Conservation (phyloP, 2,888 invertebrate genomes). For the Campopleginae sp. region DNA sequence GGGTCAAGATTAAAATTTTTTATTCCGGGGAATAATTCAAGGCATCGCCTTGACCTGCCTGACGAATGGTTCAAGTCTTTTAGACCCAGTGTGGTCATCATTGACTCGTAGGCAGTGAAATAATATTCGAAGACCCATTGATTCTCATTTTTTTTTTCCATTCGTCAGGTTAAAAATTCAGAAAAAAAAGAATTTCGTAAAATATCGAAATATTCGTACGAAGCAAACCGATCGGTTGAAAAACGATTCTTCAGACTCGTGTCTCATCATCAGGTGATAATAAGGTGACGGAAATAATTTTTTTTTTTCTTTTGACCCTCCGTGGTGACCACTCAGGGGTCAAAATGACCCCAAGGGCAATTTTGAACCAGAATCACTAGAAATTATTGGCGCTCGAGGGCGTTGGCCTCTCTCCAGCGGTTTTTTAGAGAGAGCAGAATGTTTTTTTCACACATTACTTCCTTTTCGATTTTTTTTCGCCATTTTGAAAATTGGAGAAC, state of each 20-base stretch:
- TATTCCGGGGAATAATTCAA: not conserved
- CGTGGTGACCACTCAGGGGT: too few relatives aligned
- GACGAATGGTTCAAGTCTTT: not conserved
- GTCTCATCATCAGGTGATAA: constrained; percentile 66
- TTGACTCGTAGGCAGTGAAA: not conserved
- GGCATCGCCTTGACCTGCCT: too few relatives aligned
- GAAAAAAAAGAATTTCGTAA: constrained; percentile 9
- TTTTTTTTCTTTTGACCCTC: too few relatives aligned
- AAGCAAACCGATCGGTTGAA: constrained; percentile 15
- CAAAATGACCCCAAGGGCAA: too few relatives aligned
- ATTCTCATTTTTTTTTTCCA: constrained; percentile 1
- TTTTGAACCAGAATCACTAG: too few relatives aligned
- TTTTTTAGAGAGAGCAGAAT: too few relatives aligned
- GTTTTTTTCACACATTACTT: too few relatives aligned
- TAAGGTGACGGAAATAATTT: constrained; percentile 57
- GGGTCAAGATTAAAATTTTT: not conserved
- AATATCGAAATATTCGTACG: constrained; percentile 10
- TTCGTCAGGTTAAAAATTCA: constrained; percentile 10
- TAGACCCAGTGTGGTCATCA: not conserved
- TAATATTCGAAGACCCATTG: not conserved
- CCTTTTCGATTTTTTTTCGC: too few relatives aligned
- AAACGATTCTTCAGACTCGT: constrained; percentile 47
- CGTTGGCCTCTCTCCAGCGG: too few relatives aligned
- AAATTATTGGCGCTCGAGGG: too few relatives aligned
- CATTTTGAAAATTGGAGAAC: too few relatives aligned